Percentiles rank a stretch among this genome's conserved stretches.
phyloP scores from a whole-genome alignment of 2,888 invertebrate genomes.

The Allolobophora icterica region DNA sequence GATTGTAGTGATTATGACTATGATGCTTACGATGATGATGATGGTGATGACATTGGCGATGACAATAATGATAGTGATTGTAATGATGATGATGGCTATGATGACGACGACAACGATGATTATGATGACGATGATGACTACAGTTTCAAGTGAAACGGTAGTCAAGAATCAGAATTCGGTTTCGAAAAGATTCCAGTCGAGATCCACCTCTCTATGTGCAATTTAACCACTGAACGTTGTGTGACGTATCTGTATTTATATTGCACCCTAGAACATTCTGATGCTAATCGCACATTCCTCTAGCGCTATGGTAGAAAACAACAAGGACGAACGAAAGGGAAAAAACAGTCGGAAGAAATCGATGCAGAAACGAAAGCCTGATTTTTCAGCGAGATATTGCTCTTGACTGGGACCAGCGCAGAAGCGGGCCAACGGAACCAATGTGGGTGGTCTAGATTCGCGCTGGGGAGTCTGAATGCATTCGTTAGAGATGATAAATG shows the following conservation, averaged over 20 bases:
- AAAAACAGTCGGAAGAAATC: neutral
- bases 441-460: neutral
- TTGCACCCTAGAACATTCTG: neutral
- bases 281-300: neutral
- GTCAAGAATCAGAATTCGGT: no score
- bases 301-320: neutral
- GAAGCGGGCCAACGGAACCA: neutral
- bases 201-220: no score
- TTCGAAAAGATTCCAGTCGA: no score
- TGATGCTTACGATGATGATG: no score
- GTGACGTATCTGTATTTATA: neutral
- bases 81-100: neutral
- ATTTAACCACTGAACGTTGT: no score
- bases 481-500: neutral
- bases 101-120: constrained; percentile 27
- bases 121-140: neutral
- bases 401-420: neutral
- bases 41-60: neutral
- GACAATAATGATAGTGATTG: neutral
- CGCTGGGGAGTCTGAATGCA: neutral
- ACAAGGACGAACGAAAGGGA: neutral
- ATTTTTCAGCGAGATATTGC: neutral
- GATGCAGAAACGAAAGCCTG: neutral
- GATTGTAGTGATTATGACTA: neutral
- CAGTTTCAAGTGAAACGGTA: neutral